A percentile compares a stretch with the other conserved stretches of the same genome.
These are phyloP conservation scores for Anaspis maculata DNA, from an alignment of 2,888 invertebrate genomes.

Conservation along the genomic window DNA sequence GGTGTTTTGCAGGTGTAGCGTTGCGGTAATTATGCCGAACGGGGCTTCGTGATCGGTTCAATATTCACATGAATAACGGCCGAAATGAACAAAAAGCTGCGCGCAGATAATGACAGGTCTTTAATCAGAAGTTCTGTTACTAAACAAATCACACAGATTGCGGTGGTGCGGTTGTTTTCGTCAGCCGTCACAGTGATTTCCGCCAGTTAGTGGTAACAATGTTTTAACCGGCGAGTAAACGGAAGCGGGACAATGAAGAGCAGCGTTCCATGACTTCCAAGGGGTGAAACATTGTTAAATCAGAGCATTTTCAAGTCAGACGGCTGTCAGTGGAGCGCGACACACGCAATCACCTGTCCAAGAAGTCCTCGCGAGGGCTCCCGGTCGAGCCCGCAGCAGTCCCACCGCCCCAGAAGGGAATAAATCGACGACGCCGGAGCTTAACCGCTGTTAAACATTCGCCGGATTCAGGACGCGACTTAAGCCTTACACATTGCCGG, in stretches of 20 bases:
- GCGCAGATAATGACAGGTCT: constrained; percentile 21
- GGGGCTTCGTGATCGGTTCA: too few species aligned
- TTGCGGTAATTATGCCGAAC: too few species aligned
- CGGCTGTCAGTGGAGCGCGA: constrained; percentile 14
- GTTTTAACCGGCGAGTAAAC: constrained; percentile 26
- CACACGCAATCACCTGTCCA: constrained; percentile 16
- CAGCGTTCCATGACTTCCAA: constrained; percentile 32
- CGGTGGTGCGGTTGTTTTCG: constrained; percentile 18
- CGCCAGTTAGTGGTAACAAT: constrained; percentile 28
- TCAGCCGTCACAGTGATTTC: constrained; percentile 31
- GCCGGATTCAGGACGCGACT: constrained; percentile 14
- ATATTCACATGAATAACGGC: constrained; percentile 18
- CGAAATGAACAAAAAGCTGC: constrained; percentile 15
- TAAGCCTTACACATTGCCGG: constrained; percentile 17
- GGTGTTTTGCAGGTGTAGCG: too few species aligned
- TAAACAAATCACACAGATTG: constrained; percentile 28
- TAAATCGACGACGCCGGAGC: constrained; percentile 11
- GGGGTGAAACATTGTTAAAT: constrained; percentile 31
- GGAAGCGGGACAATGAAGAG: constrained; percentile 33
- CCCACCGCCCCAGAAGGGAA: too few species aligned
- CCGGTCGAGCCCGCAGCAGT: too few species aligned
- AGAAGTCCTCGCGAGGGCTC: too few species aligned
- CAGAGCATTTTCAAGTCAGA: constrained; percentile 24
- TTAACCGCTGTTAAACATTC: constrained; percentile 18
- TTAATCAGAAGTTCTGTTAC: constrained; percentile 13